Base-by-base conservation (phyloP, 2,888 invertebrate genomes). In the Octodonta nipae region DNA sequence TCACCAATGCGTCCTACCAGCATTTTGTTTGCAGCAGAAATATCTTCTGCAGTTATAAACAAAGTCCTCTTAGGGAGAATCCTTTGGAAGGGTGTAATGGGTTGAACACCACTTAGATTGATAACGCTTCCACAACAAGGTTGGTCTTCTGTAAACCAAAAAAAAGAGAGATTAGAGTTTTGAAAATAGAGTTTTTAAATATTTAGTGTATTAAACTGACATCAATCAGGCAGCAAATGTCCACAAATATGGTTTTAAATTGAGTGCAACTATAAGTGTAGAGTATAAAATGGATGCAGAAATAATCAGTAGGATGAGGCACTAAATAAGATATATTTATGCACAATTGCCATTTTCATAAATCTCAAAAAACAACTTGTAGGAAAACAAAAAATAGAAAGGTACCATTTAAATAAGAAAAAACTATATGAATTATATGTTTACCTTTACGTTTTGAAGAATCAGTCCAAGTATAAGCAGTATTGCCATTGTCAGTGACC, bases 121-220 rank as follows among this genome's bases (percentile, higher is more conserved):
- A 69, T 59, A 1, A 51, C 44, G 33, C 67, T 67, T 12, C 73
- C 73, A 45, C 73, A 73, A 46, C 73, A 73, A 10, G 60, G 56
- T 40, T 58, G 56, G 35, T 55, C 56, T 49, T 57, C 55, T 53
- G 45, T 28, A 50, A 47, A 22, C 32, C 43, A 40, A 43, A 33
- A 32, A 35, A 32, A 10, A 11, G 22, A n/a, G n/a, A n/a, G n/a
- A n/a, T n/a, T n/a, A n/a, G n/a, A n/a, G n/a, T n/a, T n/a, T n/a
- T n/a, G n/a, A n/a, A n/a, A n/a, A n/a, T n/a, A n/a, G n/a, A n/a
- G n/a, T n/a, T n/a, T n/a, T n/a, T n/a, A n/a, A n/a, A n/a, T n/a
- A n/a, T n/a, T n/a, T n/a, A n/a, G n/a, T n/a, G n/a, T n/a, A n/a
- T n/a, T n/a, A n/a, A n/a, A n/a, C n/a, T n/a, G n/a, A n/a, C n/a